These are phyloP conservation scores for Hemibagrus guttatus DNA, from an alignment of 2,797 vertebrate species.

Conservation along the genomic window DNA sequence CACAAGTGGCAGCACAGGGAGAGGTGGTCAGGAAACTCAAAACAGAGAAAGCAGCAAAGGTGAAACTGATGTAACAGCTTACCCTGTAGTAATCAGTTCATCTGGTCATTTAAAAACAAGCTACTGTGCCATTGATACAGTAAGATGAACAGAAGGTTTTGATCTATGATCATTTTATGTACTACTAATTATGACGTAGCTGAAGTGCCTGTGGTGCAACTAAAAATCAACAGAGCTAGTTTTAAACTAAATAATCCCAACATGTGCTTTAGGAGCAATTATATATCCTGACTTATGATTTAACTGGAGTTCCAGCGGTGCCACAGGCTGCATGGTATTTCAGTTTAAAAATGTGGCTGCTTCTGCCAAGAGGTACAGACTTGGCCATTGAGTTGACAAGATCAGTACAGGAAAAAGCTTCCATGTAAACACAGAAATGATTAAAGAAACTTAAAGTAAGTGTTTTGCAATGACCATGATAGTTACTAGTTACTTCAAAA, in stretches of 20 bases:
- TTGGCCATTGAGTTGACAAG: neutral
- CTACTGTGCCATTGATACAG: neutral
- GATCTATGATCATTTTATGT: neutral
- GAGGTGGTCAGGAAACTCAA: constrained; percentile 80
- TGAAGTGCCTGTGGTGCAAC: neutral
- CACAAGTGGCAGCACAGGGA: constrained; percentile 77
- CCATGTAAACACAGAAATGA: neutral
- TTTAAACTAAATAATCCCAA: neutral
- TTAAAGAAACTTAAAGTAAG: neutral
- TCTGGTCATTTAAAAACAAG: neutral
- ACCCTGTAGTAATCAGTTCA: neutral
- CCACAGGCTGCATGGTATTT: neutral
- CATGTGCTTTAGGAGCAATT: neutral
- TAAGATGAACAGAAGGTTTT: neutral
- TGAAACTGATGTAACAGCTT: constrained; percentile 54
- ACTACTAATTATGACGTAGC: no score
- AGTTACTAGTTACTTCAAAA: no score
- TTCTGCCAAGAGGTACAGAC: neutral
- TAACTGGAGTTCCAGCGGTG: neutral
- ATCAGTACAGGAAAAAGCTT: neutral
- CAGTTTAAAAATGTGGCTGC: neutral
- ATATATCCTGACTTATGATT: neutral
- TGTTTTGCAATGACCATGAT: neutral
- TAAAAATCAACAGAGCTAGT: neutral
- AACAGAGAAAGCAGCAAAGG: constrained; percentile 80